Evolutionary conservation across 2,113 vertebrate species (phyloP), one percentile per base, ranked within the genome.

Genomic region (Crotalus horridus): DNA sequence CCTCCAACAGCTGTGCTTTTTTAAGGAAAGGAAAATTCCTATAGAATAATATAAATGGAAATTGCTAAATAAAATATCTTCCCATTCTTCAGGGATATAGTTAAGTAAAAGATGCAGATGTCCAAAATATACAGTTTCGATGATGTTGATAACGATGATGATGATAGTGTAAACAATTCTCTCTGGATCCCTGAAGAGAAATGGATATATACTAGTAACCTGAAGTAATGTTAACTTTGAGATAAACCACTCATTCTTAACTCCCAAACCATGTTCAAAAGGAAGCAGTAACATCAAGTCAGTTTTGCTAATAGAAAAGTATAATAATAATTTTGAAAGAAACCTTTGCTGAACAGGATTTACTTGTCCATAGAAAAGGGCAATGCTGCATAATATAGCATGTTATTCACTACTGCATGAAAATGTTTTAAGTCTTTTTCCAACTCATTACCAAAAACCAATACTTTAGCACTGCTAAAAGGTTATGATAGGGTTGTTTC

Each of bases 1-100:
- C 95, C 96, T 96, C 91, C 93, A 94, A 94, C 89, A 5, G 51
- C 94, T 94, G 95, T 94, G 95, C 96, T 97, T 96, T 74, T 39
- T 81, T 81, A 81, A 81, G 74, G 33, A 43, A 81, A 81, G 74
- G 33, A 88, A 88, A 59, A 39, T 69, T 48, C 33, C 58, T 94
- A 95, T 91, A 93, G 93, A 95, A 95, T 95, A 96, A 96, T 94
- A 94, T 92, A 93, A 88, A 39, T 93, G 53, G 58, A 69, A n/a
- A 20, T 2, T 24, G 48, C 48, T 39, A 87, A 91, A 53, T 53
- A 87, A 87, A 91, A 91, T 43, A 6, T 23, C 85, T 56, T 24
- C 74, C n/a, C n/a, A 64, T 55, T 39, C 29, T 3, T 69, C 43
- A 56, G 29, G 59, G 29, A 3, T n/a, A 90, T 9, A 56, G 8